Evolutionary conservation across 2,888 invertebrate species (phyloP).

Genomic region (Tiphia femorata): DNA sequence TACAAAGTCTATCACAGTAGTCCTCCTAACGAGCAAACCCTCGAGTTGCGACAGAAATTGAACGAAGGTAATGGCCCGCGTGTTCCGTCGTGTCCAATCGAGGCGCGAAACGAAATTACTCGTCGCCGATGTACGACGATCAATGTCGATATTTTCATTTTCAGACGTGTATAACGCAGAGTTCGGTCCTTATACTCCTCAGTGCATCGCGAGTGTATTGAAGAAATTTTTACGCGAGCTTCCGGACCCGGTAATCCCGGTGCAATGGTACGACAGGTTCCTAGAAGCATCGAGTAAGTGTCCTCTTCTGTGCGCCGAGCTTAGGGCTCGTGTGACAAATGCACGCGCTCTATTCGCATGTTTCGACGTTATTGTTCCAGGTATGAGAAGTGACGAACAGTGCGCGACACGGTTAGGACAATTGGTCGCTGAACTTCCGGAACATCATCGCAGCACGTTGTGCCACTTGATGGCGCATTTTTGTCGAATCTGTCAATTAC

Average conservation of each 20-base stretch:
- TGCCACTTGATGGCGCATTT: slow-evolving; percentile 79
- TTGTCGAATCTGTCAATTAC: slow-evolving; percentile 78
- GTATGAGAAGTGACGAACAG: slow-evolving; percentile 72
- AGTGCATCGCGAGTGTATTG: slow-evolving; percentile 74
- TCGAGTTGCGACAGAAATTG: slow-evolving; percentile 72
- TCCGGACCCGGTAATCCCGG: slow-evolving; percentile 82
- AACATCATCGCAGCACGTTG: slow-evolving; percentile 76
- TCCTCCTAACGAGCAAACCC: slow-evolving; percentile 74
- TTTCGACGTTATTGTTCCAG: slow-evolving; percentile 49
- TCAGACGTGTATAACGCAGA: slow-evolving; percentile 68
- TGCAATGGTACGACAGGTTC: slow-evolving; percentile 80
- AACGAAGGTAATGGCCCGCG: slow-evolving; percentile 67
- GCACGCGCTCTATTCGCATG: neutral
- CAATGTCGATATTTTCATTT: slow-evolving; percentile 11
- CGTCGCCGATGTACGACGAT: neutral
- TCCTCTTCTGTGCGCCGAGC: neutral
- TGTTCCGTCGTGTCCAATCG: neutral
- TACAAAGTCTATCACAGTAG: slow-evolving; percentile 78
- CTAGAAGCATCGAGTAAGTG: slow-evolving; percentile 72
- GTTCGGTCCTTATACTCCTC: slow-evolving; percentile 70
- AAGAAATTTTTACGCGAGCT: slow-evolving; percentile 81
- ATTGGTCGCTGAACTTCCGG: slow-evolving; percentile 75
- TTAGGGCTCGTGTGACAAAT: neutral
- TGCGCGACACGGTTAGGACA: slow-evolving; percentile 71
- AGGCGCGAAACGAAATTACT: too few species aligned